Evolutionary conservation across 2,888 invertebrate genomes (phyloP).

Genomic region (Electrophaes corylata): DNA sequence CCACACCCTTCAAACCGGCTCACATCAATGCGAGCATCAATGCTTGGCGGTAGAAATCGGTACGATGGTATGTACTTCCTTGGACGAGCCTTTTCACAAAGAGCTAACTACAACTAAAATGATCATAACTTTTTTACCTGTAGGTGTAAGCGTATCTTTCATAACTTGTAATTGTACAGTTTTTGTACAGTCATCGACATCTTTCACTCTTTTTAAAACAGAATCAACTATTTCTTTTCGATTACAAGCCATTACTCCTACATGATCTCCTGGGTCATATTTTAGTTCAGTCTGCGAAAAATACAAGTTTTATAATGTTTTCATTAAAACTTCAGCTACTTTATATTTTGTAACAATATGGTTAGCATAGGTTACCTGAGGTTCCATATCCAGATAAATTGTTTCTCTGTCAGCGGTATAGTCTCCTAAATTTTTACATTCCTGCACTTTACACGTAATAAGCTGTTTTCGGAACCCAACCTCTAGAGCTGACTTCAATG

Average conservation of each 20-base stretch:
- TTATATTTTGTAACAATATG: background rate
- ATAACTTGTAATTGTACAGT: slow-evolving; percentile 90
- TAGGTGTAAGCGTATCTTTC: slow-evolving; percentile 93
- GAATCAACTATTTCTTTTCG: slow-evolving; percentile 90
- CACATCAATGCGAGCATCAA: too few relatives aligned
- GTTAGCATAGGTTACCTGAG: slow-evolving; percentile 63
- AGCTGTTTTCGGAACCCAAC: slow-evolving; percentile 69
- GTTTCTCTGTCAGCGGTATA: slow-evolving; percentile 81
- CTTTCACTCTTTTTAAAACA: slow-evolving; percentile 87
- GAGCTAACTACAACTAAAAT: too few relatives aligned
- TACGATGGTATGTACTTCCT: too few relatives aligned
- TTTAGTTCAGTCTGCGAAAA: slow-evolving; percentile 77
- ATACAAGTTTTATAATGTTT: slow-evolving; percentile 8
- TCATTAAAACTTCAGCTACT: background rate
- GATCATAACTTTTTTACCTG: slow-evolving; percentile 88
- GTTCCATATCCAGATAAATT: slow-evolving; percentile 84
- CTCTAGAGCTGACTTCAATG: slow-evolving; percentile 63
- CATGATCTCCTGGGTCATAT: slow-evolving; percentile 96
- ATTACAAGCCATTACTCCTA: slow-evolving; percentile 95
- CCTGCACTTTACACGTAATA: slow-evolving; percentile 79
- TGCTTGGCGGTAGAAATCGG: too few relatives aligned
- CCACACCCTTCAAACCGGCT: too few relatives aligned
- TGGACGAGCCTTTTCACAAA: too few relatives aligned
- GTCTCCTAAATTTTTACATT: slow-evolving; percentile 85
- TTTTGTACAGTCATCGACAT: slow-evolving; percentile 87